phyloP scores from a whole-genome alignment of 2,113 vertebrate genomes.

The Cricetomys ansorgei region DNA sequence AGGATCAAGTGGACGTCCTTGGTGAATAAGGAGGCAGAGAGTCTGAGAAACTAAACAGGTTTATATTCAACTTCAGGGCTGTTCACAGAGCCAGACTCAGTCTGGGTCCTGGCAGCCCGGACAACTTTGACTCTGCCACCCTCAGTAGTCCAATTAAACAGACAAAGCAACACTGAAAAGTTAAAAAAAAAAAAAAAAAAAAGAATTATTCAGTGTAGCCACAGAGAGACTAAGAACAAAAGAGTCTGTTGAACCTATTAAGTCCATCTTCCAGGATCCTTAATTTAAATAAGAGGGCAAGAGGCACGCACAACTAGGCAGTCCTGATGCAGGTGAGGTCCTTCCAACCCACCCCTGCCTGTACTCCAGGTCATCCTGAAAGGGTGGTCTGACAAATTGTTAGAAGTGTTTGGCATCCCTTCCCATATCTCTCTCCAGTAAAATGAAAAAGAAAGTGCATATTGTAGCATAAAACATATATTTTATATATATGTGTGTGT shows the following conservation, averaged over 20 bases:
- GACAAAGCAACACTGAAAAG: background rate
- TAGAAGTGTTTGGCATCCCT: background rate
- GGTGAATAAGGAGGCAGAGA: background rate
- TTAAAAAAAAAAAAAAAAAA: background rate
- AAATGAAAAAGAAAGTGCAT: no score
- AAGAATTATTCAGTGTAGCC: background rate
- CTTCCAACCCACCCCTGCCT: background rate
- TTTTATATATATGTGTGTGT: no score
- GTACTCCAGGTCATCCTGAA: background rate
- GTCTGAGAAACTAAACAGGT: background rate
- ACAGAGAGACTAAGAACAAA: background rate
- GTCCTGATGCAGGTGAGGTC: background rate
- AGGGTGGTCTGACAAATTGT: background rate
- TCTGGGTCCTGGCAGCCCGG: background rate
- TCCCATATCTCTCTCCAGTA: no score
- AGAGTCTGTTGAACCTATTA: background rate
- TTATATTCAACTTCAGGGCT: background rate
- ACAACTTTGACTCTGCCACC: background rate
- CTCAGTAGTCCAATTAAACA: background rate
- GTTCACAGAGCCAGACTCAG: background rate
- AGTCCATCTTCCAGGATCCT: background rate
- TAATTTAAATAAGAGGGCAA: background rate
- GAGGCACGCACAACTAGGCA: background rate
- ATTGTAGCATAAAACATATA: no score
- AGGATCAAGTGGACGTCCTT: background rate